Conservation (phyloP, 2,797 vertebrate genomes). For the Spinibarbus caldwelli region DNA sequence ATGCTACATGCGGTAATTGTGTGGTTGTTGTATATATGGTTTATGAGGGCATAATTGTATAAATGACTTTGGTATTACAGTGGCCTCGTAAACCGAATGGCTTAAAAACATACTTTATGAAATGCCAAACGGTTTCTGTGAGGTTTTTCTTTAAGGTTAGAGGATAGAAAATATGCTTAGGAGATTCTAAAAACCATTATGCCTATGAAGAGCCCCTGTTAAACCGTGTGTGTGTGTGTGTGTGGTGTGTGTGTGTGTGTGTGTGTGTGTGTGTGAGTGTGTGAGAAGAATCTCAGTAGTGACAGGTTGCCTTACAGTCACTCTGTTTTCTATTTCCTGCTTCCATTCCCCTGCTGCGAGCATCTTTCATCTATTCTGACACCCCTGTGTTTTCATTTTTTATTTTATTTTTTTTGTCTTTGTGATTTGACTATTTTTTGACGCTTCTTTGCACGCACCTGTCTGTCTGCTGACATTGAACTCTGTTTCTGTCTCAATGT, state of each 20-base stretch:
- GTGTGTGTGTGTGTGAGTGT: too few species aligned
- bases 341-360: slow-evolving; percentile 24
- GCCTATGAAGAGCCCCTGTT: not conserved
- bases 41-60: not conserved
- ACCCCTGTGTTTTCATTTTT: slow-evolving; percentile 8
- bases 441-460: not conserved
- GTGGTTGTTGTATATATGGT: slow-evolving; percentile 27
- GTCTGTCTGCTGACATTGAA: slow-evolving; percentile 19
- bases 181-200: not conserved
- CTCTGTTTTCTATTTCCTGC: slow-evolving; percentile 15
- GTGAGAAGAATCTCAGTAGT: slow-evolving; percentile 5
- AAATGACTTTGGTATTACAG: not conserved
- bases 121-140: not conserved
- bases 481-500: not conserved
- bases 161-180: not conserved
- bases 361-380: slow-evolving; percentile 19
- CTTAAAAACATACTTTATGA: not conserved
- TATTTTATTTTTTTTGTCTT: not conserved
- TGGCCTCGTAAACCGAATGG: not conserved
- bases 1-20: slow-evolving; percentile 28
- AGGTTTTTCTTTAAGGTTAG: not conserved
- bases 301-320: slow-evolving; percentile 18
- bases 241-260: too few species aligned
- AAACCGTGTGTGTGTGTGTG: not conserved
- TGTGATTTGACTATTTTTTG: not conserved